A percentile compares a stretch with the other conserved stretches of the same genome.
These are phyloP conservation scores for Calidris pugnax DNA, from an alignment of 2,113 vertebrate species.

Conservation along the genomic window DNA sequence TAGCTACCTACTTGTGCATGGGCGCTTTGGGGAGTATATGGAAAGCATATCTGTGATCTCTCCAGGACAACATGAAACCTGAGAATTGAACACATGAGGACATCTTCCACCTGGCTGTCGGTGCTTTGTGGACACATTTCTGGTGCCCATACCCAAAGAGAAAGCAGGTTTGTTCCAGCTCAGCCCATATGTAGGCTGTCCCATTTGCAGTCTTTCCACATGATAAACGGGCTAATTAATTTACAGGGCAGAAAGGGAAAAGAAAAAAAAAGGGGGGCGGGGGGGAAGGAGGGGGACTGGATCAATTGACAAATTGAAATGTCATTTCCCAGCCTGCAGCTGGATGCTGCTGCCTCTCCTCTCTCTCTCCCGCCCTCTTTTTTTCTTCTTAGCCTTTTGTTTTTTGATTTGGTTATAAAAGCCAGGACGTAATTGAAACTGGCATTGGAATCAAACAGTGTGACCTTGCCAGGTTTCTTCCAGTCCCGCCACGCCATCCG, in stretches of 20 bases:
- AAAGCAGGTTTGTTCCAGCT: neutral
- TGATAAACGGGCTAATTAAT: conserved; percentile 71
- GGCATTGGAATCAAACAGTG: conserved; percentile 75
- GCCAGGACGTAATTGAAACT: conserved; percentile 78
- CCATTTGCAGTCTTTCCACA: conserved; percentile 3
- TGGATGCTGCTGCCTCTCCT: conserved; percentile 48
- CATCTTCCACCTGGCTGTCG: neutral
- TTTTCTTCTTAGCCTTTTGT: conserved; percentile 52
- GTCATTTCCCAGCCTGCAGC: conserved; percentile 67
- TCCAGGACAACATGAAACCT: neutral
- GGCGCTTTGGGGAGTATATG: neutral
- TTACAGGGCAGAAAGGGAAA: conserved; percentile 47
- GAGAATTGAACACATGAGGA: neutral
- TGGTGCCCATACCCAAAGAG: neutral
- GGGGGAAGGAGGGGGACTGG: neutral
- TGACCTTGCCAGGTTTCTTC: conserved; percentile 78
- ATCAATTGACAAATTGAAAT: conserved; percentile 77
- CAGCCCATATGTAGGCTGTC: neutral
- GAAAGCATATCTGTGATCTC: neutral
- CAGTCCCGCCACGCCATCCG: neutral
- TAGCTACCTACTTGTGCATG: neutral
- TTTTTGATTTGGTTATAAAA: conserved; percentile 82
- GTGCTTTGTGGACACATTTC: neutral
- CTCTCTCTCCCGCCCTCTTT: neutral
- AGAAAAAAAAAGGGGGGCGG: neutral